A percentile compares a stretch with the other conserved stretches of the same genome.
Evolutionary conservation across 1,140 invertebrate genomes (phyloP).

Genomic region (Ctenoplectra terminalis): DNA sequence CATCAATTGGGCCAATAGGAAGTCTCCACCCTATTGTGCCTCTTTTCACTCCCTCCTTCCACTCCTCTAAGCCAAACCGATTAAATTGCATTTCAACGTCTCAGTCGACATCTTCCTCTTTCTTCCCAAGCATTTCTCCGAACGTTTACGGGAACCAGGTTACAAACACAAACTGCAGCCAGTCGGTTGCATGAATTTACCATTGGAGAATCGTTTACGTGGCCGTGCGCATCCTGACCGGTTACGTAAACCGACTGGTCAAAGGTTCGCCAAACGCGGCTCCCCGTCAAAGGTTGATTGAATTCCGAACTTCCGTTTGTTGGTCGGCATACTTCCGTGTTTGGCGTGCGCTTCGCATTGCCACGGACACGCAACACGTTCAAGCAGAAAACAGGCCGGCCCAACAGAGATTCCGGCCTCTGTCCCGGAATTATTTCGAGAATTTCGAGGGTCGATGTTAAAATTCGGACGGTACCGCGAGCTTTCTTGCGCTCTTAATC

Average conservation of each 20-base stretch:
- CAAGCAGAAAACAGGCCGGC: neutral
- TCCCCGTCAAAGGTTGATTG: conserved; percentile 70
- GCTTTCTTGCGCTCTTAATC: neutral
- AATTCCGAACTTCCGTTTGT: conserved; percentile 75
- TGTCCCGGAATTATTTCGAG: conserved; percentile 20
- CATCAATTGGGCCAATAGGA: neutral
- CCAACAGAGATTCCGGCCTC: conserved; percentile 14
- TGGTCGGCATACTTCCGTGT: conserved; percentile 41
- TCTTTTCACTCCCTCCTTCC: neutral
- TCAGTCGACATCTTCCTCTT: neutral
- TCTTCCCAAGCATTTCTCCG: neutral
- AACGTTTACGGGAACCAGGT: neutral
- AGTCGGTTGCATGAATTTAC: conserved; percentile 42
- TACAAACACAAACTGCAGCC: conserved; percentile 1
- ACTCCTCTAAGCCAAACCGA: neutral
- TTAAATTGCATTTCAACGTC: neutral
- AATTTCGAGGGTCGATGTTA: conserved; percentile 11
- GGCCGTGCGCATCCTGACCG: conserved; percentile 15
- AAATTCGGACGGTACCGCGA: conserved; percentile 1
- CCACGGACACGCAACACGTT: neutral
- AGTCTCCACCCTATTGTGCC: neutral
- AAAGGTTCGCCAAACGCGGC: conserved; percentile 17
- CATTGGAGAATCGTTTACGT: conserved; percentile 46
- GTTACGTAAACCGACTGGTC: conserved; percentile 44
- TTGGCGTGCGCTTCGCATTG: conserved; percentile 9